These are phyloP conservation scores for Pseudococcus jackbeardsleyi DNA, from an alignment of 2,888 invertebrate species.

Conservation along the genomic window DNA sequence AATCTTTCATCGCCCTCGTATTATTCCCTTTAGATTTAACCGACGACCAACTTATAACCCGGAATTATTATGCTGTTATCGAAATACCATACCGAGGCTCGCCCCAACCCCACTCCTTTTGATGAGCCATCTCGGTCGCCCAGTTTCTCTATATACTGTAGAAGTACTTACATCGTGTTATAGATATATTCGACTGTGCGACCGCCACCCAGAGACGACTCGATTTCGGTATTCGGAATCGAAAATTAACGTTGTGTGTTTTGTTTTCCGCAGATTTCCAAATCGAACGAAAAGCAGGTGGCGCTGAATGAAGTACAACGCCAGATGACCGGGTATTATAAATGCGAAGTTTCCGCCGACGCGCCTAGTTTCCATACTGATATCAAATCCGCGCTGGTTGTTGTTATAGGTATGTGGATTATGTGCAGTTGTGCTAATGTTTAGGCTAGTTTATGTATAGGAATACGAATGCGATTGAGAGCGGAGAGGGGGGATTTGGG, in stretches of 20 bases:
- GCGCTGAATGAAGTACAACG: constrained; percentile 78
- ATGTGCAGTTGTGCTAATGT: no score
- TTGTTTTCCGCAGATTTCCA: constrained; percentile 70
- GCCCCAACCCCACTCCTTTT: not conserved
- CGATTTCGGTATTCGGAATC: not conserved
- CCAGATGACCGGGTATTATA: constrained; percentile 78
- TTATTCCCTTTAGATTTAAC: constrained; percentile 54
- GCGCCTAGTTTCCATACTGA: constrained; percentile 80
- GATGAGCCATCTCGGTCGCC: not conserved
- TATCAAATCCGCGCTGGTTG: constrained; percentile 76
- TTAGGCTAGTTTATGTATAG: no score
- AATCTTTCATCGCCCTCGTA: constrained; percentile 50
- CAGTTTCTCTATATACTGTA: not conserved
- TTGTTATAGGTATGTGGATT: constrained; percentile 75
- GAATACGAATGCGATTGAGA: no score
- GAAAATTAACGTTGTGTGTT: constrained; percentile 32
- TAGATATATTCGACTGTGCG: not conserved
- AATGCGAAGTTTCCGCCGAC: constrained; percentile 82
- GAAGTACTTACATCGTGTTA: not conserved
- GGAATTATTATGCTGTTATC: constrained; percentile 36
- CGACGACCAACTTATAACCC: constrained; percentile 48
- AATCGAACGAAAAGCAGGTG: constrained; percentile 78
- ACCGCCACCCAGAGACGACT: not conserved
- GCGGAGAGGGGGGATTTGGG: not conserved
- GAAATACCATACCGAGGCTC: not conserved